Evolutionary conservation across 1,140 invertebrate species (phyloP), one percentile per base, ranked within the genome.

Genomic region (Euura saliciscinereae): DNA sequence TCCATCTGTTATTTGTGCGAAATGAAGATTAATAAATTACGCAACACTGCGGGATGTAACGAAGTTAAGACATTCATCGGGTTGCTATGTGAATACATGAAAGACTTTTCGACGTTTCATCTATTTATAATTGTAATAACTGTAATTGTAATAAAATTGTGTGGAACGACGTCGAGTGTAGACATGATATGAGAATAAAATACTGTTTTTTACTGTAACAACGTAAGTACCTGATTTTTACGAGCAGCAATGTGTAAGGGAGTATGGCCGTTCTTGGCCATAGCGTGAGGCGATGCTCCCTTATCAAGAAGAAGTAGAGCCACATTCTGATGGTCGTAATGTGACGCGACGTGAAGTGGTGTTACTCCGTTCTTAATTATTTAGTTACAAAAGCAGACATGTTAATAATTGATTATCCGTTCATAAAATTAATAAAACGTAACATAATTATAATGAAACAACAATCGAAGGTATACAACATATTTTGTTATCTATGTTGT

Each of bases 211-310:
- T 28, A 28, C 28, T 28, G 28, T 28, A 28, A 28, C 28, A 28
- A 28, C 28, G 28, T 28, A 28, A 89, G 88, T 89, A 94, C 93
- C 89, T 99, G 97, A 90, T 99, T 99, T 88, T 99, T 99, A 80
- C 97, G 96, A 71, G 98, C 97, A 66, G 98, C 97, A 86, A 99
- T 99, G 88, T 99, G 98, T 42, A 99, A 90, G 28, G 98, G 96
- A 45, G 97, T 99, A 85, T 99, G 98, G 5, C 98, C 98, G 90
- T 99, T 99, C 90, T 99, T 99, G 66, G 98, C 98, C 78, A 94
- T 92, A 43, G 96, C 94, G 85, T 99, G 96, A 13, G 98, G 97
- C 3, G 96, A 97, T 13, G 98, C 98, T 75, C 96, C 96, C 88
- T 96, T 95, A 81, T 99, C 96, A 13, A 99, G 87, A 28, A 99